These are phyloP conservation scores for Mesoclemmys tuberculata DNA, from an alignment of 2,113 vertebrate genomes.

Conservation along the genomic window DNA sequence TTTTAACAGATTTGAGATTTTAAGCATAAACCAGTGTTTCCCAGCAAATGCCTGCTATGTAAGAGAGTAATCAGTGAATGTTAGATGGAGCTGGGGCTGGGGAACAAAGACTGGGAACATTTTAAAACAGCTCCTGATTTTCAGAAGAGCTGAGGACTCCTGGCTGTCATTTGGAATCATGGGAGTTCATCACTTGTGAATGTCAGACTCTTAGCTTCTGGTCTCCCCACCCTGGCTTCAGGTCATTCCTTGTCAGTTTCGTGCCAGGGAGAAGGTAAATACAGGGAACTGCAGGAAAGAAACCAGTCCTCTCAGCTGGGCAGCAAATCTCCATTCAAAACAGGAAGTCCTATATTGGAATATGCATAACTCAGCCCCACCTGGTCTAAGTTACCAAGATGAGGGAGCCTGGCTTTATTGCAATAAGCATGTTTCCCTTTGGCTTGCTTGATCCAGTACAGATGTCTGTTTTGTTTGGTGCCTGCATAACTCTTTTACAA, in stretches of 20 bases:
- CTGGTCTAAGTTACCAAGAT: background rate
- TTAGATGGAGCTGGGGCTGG: background rate
- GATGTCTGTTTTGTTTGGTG: background rate
- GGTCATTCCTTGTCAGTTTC: background rate
- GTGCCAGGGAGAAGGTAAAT: accelerated
- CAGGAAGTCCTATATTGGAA: background rate
- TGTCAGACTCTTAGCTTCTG: accelerated
- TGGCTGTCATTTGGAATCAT: background rate
- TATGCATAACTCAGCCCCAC: background rate
- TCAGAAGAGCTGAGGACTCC: background rate
- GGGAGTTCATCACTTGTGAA: background rate
- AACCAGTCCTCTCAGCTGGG: background rate
- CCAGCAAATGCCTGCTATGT: background rate
- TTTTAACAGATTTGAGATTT: background rate
- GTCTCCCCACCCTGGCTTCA: background rate
- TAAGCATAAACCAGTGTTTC: background rate
- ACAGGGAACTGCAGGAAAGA: background rate
- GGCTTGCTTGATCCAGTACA: background rate
- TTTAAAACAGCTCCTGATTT: background rate
- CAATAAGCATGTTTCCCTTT: background rate
- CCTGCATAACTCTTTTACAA: background rate
- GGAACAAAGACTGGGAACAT: background rate
- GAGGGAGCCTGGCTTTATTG: background rate
- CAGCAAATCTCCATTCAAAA: background rate
- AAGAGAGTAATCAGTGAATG: background rate